Evolutionary conservation across 1,140 invertebrate genomes (phyloP).

Genomic region (Trachymyrmex cornetzi): DNA sequence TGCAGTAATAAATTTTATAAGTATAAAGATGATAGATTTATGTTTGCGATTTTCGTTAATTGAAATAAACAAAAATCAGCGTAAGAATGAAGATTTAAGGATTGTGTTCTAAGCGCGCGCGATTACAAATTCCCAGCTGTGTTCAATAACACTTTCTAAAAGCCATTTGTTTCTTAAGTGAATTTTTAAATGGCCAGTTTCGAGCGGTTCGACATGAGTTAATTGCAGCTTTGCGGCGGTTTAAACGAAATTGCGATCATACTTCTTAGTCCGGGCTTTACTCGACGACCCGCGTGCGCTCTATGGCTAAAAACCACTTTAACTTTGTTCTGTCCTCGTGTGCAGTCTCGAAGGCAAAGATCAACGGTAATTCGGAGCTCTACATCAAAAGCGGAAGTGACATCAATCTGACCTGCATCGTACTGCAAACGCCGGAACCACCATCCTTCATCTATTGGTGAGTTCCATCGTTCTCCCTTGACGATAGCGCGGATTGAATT

Average conservation of each 20-base stretch:
- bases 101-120: conserved; percentile 18
- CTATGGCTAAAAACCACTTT: conserved; percentile 41
- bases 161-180: conserved; percentile 26
- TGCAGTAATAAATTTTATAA: conserved; percentile 10
- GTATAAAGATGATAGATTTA: neutral
- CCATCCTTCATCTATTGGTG: conserved; percentile 96
- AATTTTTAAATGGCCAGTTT: conserved; percentile 32
- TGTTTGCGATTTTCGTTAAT: neutral
- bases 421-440: conserved; percentile 94
- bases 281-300: neutral
- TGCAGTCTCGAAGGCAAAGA: conserved; percentile 95
- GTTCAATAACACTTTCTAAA: conserved; percentile 13
- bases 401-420: conserved; percentile 96
- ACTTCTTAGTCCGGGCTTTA: conserved; percentile 45
- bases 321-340: conserved; percentile 81
- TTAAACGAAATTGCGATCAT: conserved; percentile 50
- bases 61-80: neutral
- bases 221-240: conserved; percentile 55
- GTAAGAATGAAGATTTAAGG: neutral
- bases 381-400: conserved; percentile 96
- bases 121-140: conserved; percentile 1
- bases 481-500: conserved; percentile 55
- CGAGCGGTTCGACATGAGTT: conserved; percentile 27
- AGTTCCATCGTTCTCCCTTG: conserved; percentile 71
- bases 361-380: conserved; percentile 93